Conservation (phyloP, 2,113 vertebrate species). For the Tauraco erythrolophus region DNA sequence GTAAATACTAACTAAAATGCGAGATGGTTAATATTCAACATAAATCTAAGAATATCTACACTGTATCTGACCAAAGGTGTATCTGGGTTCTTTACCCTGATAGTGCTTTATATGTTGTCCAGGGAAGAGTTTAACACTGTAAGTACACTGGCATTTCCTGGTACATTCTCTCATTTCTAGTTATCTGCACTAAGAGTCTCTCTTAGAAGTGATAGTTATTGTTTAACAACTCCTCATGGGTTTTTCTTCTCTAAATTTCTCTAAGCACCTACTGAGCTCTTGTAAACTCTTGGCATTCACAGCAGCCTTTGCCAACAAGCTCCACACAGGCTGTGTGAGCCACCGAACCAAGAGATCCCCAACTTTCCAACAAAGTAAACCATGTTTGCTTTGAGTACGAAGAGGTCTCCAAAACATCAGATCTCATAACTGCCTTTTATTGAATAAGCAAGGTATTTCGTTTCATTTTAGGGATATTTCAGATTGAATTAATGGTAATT, state of each 20-base stretch:
- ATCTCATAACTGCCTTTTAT: background rate
- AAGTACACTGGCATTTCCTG: background rate
- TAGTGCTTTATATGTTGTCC: background rate
- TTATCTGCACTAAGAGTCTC: background rate
- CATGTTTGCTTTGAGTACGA: background rate
- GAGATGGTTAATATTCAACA: background rate
- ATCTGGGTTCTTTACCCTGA: background rate
- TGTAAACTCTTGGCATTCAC: background rate
- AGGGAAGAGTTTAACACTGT: background rate
- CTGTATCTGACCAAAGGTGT: background rate
- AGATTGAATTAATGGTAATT: background rate
- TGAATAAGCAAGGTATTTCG: background rate
- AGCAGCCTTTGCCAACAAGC: background rate
- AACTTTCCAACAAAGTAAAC: background rate
- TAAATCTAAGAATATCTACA: background rate
- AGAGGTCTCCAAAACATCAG: background rate
- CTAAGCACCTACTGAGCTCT: background rate
- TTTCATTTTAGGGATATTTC: background rate
- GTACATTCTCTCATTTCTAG: background rate
- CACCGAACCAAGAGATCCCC: background rate
- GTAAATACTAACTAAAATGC: background rate
- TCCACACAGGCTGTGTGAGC: accelerated
- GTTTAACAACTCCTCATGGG: background rate
- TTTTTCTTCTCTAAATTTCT: background rate
- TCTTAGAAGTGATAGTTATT: background rate